These are phyloP conservation scores for Rhagonycha fulva DNA, from an alignment of 2,888 invertebrate species.

Conservation along the genomic window DNA sequence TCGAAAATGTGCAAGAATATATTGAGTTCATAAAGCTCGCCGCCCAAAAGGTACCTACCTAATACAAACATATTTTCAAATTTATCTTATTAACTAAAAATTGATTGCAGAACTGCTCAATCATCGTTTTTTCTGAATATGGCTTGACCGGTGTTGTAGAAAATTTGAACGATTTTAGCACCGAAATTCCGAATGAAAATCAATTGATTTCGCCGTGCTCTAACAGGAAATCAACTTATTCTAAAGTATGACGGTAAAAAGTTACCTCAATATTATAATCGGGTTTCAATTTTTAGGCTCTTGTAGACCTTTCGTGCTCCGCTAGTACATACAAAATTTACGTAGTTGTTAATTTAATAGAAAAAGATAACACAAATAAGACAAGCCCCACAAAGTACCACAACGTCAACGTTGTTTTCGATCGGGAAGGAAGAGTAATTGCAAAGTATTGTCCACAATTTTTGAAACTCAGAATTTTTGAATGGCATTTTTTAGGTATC, in stretches of 20 bases:
- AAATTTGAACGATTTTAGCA: not conserved
- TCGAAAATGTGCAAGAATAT: conserved; percentile 24
- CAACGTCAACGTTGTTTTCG: not conserved
- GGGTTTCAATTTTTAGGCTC: not conserved
- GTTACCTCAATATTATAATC: not conserved
- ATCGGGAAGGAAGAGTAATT: not conserved
- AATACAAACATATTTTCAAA: not conserved
- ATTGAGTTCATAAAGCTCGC: conserved; percentile 19
- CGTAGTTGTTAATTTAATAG: not conserved
- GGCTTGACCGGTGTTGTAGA: not conserved
- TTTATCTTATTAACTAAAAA: not conserved
- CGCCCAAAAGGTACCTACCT: conserved; percentile 1
- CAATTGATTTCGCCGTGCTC: not conserved
- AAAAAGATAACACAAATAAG: not conserved
- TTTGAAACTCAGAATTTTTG: not conserved
- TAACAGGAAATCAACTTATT: not conserved
- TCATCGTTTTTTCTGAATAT: not conserved
- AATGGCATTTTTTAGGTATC: not conserved
- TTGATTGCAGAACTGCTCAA: not conserved
- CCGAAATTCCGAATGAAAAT: not conserved
- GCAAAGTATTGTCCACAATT: not conserved
- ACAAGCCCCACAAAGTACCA: not conserved
- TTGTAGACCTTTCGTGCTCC: not conserved
- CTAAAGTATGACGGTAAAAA: not conserved
- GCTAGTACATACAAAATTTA: not conserved